phyloP scores from a whole-genome alignment of 2,888 invertebrate genomes.

The Hirtodrosophila alboralis region DNA sequence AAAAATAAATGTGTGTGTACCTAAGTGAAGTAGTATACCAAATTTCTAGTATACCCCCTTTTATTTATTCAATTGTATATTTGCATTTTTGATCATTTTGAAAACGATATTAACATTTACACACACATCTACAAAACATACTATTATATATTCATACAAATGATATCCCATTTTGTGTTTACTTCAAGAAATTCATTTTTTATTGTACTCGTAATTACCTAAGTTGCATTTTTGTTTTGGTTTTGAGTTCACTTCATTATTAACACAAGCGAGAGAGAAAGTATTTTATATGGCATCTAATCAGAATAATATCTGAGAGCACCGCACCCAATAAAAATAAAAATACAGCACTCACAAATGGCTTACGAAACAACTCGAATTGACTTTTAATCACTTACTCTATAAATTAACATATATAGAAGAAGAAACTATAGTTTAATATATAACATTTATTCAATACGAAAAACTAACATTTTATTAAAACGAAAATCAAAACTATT shows the following conservation, averaged over 20 bases:
- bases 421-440: no score
- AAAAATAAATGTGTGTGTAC: conserved; percentile 78
- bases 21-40: conserved; percentile 43
- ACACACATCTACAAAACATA: conserved; percentile 6
- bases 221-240: conserved; percentile 37
- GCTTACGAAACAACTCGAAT: conserved; percentile 23
- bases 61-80: conserved; percentile 39
- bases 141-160: conserved; percentile 13
- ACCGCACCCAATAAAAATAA: conserved; percentile 61
- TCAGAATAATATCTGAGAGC: conserved; percentile 49
- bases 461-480: conserved; percentile 9
- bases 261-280: no score
- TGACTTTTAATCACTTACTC: conserved; percentile 35
- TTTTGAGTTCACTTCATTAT: conserved; percentile 47
- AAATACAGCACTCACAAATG: conserved; percentile 43
- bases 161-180: conserved; percentile 71
- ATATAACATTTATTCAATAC: conserved; percentile 10
- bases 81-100: conserved; percentile 47
- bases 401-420: conserved; percentile 29
- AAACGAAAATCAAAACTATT: conserved; percentile 13
- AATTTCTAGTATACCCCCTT: conserved; percentile 23
- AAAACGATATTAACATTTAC: conserved; percentile 1
- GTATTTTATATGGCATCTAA: conserved; percentile 20
- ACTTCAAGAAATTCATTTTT: conserved; percentile 75
- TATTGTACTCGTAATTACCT: conserved; percentile 59